These are phyloP conservation scores for rabbit (Oryctolagus cuniculus) DNA, from an alignment of 2,113 vertebrate genomes.

Conservation along the genomic window mOryCun1.1 NC_091433.1:32058001-32058500, in stretches of 20 bases:
- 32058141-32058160: constrained; percentile 45
- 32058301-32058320: background rate
- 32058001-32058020: constrained; percentile 15
- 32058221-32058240: background rate
- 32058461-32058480: too few relatives aligned
- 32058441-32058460: too few relatives aligned
- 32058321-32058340: background rate
- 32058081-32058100: background rate
- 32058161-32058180: constrained; percentile 27
- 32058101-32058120: constrained; percentile 48
- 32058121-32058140: constrained; percentile 58
- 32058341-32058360: background rate
- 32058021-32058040: background rate
- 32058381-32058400: background rate
- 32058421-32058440: too few relatives aligned
- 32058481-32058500: too few relatives aligned
- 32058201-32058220: constrained; percentile 59
- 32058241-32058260: background rate
- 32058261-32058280: background rate
- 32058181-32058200: constrained; percentile 34
- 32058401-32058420: too few relatives aligned
- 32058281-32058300: background rate
- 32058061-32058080: background rate
- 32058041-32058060: background rate
- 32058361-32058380: background rate